Evolutionary conservation across 2,113 vertebrate genomes (phyloP).

Genomic region (Boleophthalmus pectinirostris): DNA sequence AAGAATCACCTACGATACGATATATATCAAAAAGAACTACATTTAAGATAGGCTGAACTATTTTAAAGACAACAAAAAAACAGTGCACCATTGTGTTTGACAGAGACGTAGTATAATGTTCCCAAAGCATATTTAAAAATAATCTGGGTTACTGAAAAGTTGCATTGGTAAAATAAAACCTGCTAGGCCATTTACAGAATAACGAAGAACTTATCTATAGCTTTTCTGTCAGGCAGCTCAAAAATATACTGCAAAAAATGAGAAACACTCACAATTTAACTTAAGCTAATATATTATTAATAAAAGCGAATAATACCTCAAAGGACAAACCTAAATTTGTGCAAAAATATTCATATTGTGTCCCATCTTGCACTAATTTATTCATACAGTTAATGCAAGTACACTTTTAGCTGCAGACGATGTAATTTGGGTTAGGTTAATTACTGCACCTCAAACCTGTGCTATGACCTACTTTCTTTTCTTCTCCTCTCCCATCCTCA

Average conservation of each 20-base stretch:
- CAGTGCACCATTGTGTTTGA: no score
- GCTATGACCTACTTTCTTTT: constrained; percentile 3
- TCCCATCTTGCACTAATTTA: neutral
- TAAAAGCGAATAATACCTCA: neutral
- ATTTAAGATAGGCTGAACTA: no score
- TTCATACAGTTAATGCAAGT: constrained; percentile 3
- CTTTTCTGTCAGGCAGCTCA: no score
- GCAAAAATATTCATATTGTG: neutral
- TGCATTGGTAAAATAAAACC: neutral
- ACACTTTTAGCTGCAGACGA: constrained; percentile 8
- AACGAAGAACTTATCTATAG: neutral
- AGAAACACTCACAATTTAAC: neutral
- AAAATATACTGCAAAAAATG: no score
- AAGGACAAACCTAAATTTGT: neutral
- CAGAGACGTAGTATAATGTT: no score
- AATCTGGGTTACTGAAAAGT: no score
- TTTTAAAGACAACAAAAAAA: no score
- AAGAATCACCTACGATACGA: no score
- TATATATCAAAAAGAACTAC: no score
- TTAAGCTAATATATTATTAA: neutral
- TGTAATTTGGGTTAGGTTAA: constrained; percentile 14
- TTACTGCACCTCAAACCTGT: constrained; percentile 11
- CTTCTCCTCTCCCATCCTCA: neutral
- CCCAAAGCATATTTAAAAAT: no score
- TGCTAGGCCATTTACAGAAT: neutral